Base-by-base conservation (phyloP, 2,888 invertebrate species). In the Drosophila trichaetosa region DNA sequence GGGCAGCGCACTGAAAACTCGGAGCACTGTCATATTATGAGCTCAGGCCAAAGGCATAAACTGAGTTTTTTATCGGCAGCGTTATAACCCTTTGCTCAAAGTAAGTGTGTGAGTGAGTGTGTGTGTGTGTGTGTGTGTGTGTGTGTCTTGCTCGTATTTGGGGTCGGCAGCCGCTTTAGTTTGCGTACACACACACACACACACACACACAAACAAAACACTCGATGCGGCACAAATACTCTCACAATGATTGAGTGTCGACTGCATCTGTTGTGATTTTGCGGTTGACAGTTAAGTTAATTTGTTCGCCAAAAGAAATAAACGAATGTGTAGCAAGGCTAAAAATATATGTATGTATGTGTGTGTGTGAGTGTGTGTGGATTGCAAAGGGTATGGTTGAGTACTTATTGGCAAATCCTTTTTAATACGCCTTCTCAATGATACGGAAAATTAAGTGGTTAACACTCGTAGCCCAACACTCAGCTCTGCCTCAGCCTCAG, bases 231-330 rank as follows among this genome's bases (percentile, higher is more conserved):
- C 76, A 82, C 79, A 76, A 74, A 83, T 77, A 76, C 72, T 62
- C 68, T 51, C 46, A 67, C 75, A 57, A 73, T 80, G 84, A 84
- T 84, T 84, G 84, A 84, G 87, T 83, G 87, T 54, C 80, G 77
- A 76, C 87, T 84, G 84, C 84, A 86, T 86, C 87, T 84, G 87
- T 84, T 86, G 78, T 84, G 87, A 86, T 84, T 86, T 86, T 84
- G 84, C 84, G 87, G 84, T 83, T 84, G 87, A 86, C 84, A 84
- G 84, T 84, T 76, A 71, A 86, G 82, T 86, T 86, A 86, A 84
- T 84, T 84, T 83, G 74, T 72, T 80, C 70, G 68, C 79, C 73
- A 68, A 74, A 68, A 69, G 66, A 75, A 57, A 64, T 61, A 69
- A 63, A 42, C 57, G 51, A 56, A 33, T 48, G 10, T 66, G 57